Evolutionary conservation across 2,888 invertebrate genomes (phyloP), one percentile per base, ranked within the genome.

Genomic region (Calameuta filiformis): DNA sequence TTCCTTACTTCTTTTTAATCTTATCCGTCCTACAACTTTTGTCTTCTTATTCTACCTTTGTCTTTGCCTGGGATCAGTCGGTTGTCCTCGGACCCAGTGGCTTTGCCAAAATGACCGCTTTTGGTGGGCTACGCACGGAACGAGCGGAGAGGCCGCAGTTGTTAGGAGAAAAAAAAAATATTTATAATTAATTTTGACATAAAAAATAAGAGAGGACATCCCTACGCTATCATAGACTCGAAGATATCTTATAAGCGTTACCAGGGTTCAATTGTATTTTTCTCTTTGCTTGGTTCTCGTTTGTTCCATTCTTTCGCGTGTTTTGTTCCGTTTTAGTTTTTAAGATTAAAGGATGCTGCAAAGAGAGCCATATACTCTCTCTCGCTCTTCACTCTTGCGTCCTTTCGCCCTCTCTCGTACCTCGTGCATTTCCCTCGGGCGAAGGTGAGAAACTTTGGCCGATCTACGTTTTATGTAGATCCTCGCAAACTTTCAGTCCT

Each of bases 81-180:
- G 88, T 91, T 90, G 90, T 91, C 79, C 88, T 85, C 84, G 87
- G 81, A 86, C 85, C 87, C 85, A 91, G 89, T 84, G 86, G 83
- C 83, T 88, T 84, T 80, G 79, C 80, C 85, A 88, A 90, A 89
- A 88, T 86, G 90, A 91, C 90, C 90, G 91, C 91, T 90, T 90
- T 91, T 90, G 88, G 81, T 69, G 83, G 85, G 88, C 82, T 77
- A 83, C 89, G 90, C 35, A 91, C 84, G 86, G 87, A 83, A 85
- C 82, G 88, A 85, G 89, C 90, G 90, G 89, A 86, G 82, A 76
- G 80, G 35, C 79, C 76, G 77, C 78, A 75, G 78, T 23, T 23
- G 15, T 56, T 56, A 23, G 23, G 33, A 33, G 23, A 56, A 56
- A 15, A 40, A 56, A 56, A 15, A 56, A 23, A 23, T 56, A 56